These are phyloP conservation scores for Anguilla rostrata DNA, from an alignment of 2,113 vertebrate genomes.

Conservation along the genomic window DNA sequence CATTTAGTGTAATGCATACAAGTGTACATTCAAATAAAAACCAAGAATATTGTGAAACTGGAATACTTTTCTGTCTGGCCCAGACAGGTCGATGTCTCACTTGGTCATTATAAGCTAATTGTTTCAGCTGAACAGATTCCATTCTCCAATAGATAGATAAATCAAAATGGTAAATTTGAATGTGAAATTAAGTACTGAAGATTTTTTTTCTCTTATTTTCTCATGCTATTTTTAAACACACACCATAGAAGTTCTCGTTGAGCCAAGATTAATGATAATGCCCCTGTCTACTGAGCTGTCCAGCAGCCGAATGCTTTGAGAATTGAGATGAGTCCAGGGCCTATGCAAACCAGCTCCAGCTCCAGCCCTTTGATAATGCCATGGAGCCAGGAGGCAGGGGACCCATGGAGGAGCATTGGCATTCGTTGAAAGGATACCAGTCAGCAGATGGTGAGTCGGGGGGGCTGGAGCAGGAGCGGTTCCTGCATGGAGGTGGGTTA, in stretches of 20 bases:
- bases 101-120: neutral
- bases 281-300: neutral
- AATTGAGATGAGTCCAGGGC: conserved; percentile 17
- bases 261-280: neutral
- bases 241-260: neutral
- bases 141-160: neutral
- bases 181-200: neutral
- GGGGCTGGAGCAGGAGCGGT: neutral
- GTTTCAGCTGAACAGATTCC: neutral
- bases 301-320: neutral
- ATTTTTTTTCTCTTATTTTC: neutral
- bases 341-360: neutral
- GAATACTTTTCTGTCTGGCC: too few species aligned
- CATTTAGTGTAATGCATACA: too few species aligned
- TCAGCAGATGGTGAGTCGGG: neutral
- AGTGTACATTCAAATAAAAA: too few species aligned
- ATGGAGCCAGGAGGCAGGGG: neutral
- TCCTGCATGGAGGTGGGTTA: neutral
- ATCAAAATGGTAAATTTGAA: neutral
- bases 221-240: neutral
- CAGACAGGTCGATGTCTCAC: too few species aligned
- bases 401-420: neutral
- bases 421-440: neutral
- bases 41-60: too few species aligned
- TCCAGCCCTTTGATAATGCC: neutral